Percentiles rank a stretch among this genome's conserved stretches.
Conservation (phyloP, 37 sponge, comb jelly and placozoan species). For the Tethya wilhelma region DNA sequence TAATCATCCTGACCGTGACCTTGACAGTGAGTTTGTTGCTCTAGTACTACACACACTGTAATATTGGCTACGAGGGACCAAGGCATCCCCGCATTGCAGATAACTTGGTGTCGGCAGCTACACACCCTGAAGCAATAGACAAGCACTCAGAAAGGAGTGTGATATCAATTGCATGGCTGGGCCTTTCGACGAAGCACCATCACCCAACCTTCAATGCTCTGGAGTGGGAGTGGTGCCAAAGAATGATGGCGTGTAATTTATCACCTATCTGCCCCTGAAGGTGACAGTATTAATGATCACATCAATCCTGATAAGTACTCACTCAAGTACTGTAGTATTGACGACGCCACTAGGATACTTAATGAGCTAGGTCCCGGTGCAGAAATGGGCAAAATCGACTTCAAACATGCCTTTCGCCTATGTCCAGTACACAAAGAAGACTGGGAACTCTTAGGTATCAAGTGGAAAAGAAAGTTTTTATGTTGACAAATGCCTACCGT, state of each 20-base stretch:
- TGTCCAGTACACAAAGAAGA: conserved; percentile 34
- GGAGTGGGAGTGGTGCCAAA: conserved; percentile 8
- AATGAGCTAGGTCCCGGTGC: background rate
- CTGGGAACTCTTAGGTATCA: conserved; percentile 44
- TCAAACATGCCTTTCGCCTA: too few relatives aligned
- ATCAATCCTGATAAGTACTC: conserved; percentile 19
- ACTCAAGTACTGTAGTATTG: conserved; percentile 26
- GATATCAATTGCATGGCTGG: background rate
- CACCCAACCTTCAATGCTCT: background rate
- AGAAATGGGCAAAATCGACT: conserved; percentile 41
- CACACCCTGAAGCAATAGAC: background rate
- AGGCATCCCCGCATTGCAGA: background rate
- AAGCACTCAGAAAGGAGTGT: background rate
- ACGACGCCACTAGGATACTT: conserved; percentile 17
- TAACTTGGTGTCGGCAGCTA: background rate
- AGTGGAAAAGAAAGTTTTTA: conserved; percentile 38
- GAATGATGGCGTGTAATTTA: background rate
- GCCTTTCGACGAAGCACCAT: background rate
- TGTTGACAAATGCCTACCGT: conserved; percentile 38
- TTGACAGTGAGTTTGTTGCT: too few relatives aligned
- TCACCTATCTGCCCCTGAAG: too few relatives aligned
- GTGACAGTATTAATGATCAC: conserved; percentile 47
- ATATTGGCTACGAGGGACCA: conserved; percentile 3
- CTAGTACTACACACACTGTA: too few relatives aligned
- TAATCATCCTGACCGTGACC: too few relatives aligned